Evolutionary conservation across 2,888 invertebrate species (phyloP).

Genomic region (Formica aserva): DNA sequence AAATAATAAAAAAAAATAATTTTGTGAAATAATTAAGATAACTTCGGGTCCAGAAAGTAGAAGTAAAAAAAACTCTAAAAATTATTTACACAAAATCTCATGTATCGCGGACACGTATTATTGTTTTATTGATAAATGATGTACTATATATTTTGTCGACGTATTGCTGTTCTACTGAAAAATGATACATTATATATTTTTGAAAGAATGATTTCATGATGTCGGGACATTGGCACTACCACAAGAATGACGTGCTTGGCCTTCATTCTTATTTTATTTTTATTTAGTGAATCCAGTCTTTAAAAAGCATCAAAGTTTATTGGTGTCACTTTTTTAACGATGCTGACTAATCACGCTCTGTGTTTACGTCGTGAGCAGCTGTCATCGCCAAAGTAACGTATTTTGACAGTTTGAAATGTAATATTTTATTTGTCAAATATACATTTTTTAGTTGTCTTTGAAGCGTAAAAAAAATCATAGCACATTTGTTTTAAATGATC

Average conservation of each 20-base stretch:
- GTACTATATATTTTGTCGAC: no score
- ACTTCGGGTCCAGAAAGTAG: not conserved
- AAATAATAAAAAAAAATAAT: not conserved
- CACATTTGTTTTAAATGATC: not conserved
- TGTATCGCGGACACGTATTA: not conserved
- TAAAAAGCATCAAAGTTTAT: not conserved
- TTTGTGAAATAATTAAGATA: not conserved
- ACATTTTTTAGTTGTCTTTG: not conserved
- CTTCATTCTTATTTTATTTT: conserved; percentile 26
- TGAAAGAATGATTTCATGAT: conserved; percentile 3
- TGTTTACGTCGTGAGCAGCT: not conserved
- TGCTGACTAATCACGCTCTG: not conserved
- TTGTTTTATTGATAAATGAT: not conserved
- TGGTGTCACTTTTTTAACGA: not conserved
- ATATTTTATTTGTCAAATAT: not conserved
- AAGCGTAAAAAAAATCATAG: not conserved
- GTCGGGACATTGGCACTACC: not conserved
- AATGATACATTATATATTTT: conserved; percentile 9
- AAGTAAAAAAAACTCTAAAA: conserved; percentile 5
- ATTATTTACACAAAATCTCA: not conserved
- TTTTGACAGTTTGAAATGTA: not conserved
- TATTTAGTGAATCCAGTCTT: conserved; percentile 9
- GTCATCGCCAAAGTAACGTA: not conserved
- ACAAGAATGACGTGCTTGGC: not conserved
- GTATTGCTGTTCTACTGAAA: no score